A percentile compares a stretch with the other conserved stretches of the same genome.
These are phyloP conservation scores for Lepilemur septentrionalis DNA, from an alignment of 2,797 vertebrate genomes.

Conservation along the genomic window DNA sequence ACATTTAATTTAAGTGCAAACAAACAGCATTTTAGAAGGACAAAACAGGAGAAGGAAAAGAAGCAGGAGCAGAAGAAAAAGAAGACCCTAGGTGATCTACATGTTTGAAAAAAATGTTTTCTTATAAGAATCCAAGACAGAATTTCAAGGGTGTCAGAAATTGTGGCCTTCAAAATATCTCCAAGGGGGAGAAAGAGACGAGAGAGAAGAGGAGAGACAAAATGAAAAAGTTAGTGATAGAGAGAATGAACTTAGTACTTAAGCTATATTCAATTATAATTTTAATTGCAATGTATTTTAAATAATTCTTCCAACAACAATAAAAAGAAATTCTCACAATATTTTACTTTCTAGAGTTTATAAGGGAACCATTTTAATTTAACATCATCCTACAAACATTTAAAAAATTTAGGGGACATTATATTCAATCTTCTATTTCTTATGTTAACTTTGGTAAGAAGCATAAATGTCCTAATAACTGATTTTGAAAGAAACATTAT, in stretches of 20 bases:
- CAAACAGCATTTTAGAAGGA: not conserved
- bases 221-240: not conserved
- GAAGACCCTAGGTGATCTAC: not conserved
- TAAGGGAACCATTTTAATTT: not conserved
- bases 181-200: not conserved
- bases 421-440: not conserved
- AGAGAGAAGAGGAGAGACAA: not conserved
- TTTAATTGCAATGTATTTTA: not conserved
- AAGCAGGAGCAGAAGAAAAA: not conserved
- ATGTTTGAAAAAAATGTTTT: not conserved
- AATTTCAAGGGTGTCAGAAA: not conserved
- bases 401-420: not conserved
- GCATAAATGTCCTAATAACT: not conserved
- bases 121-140: not conserved
- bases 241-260: not conserved
- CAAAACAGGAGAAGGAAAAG: not conserved
- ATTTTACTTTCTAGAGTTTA: not conserved
- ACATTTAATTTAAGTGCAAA: not conserved
- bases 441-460: not conserved
- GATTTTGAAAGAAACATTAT: not conserved
- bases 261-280: not conserved
- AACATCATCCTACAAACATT: not conserved
- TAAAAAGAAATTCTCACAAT: not conserved
- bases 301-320: not conserved
- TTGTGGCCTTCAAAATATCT: not conserved